Base-by-base conservation (phyloP, 2,888 invertebrate genomes). In the Terebella lapidaria region DNA sequence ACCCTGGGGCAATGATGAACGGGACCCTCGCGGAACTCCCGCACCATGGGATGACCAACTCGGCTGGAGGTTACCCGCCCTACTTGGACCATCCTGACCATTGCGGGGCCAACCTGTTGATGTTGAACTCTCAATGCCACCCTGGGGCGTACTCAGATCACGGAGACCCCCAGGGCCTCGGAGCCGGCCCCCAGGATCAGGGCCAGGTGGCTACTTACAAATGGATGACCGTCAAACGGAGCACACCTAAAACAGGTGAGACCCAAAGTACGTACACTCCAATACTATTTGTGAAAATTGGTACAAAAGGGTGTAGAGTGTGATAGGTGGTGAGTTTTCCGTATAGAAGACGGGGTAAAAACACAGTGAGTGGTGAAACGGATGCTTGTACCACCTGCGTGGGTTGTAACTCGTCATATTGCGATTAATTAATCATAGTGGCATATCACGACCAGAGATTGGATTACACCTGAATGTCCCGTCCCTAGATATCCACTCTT, bases 191-290 rank as follows among this genome's bases (percentile, higher is more conserved):
- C 1, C 30, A 51, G 15, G 58, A 35, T 22, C 29, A 30, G 24
- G 54, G 27, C 27, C 58, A 51, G 3, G 58, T 92, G 63, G 93
- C 93, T 26, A 94, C 94, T 0, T 96, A 95, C 83, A 94, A 96
- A 81, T 96, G 96, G 96, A 96, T 96, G 96, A 94, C 95, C 84
- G 91, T 96, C 74, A 96, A 96, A 83, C 86, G 96, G 81, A 94
- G 94, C 82, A 90, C 93, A 70, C 93, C 94, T 55, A 95, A 95
- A 83, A 92, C 94, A 71, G 90, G 94, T 81, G 74, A 74, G 74
- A 15, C n/a, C n/a, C 42, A n/a, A 35, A n/a, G 42, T 35, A n/a
- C n/a, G n/a, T n/a, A n/a, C n/a, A n/a, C n/a, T n/a, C n/a, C n/a
- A n/a, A n/a, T n/a, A n/a, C n/a, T n/a, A n/a, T n/a, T n/a, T n/a